These are phyloP conservation scores for Platysteira castanea DNA, from an alignment of 2,113 vertebrate species.

Conservation along the genomic window DNA sequence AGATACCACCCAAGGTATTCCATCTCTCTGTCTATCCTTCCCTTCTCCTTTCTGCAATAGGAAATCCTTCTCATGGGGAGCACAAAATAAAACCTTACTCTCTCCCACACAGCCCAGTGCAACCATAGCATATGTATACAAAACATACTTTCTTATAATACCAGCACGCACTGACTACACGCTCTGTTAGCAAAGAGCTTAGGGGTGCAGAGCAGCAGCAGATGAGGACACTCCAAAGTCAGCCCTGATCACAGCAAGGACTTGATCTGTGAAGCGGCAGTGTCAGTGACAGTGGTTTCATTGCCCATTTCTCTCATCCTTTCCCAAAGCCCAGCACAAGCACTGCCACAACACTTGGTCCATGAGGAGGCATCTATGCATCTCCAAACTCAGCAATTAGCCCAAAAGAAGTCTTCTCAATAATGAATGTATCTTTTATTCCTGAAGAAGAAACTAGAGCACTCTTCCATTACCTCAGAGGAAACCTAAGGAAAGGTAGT, in stretches of 20 bases:
- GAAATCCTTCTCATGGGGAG: not conserved
- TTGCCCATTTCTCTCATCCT: not conserved
- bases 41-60: not conserved
- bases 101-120: not conserved
- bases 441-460: not conserved
- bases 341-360: not conserved
- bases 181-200: not conserved
- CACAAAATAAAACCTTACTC: not conserved
- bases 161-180: fast-evolving
- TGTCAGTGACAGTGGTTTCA: fast-evolving
- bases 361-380: not conserved
- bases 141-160: not conserved
- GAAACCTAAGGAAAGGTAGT: slow-evolving; percentile 24
- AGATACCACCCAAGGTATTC: not conserved
- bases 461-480: slow-evolving; percentile 18
- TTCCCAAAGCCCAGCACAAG: not conserved
- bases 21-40: not conserved
- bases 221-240: not conserved
- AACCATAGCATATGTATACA: not conserved
- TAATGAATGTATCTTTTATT: not conserved
- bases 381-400: not conserved
- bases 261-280: not conserved
- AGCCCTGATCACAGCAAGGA: not conserved
- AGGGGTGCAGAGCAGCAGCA: not conserved
- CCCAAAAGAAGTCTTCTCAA: not conserved